Base-by-base conservation (phyloP, 1,140 invertebrate genomes). In the Galleria mellonella region DNA sequence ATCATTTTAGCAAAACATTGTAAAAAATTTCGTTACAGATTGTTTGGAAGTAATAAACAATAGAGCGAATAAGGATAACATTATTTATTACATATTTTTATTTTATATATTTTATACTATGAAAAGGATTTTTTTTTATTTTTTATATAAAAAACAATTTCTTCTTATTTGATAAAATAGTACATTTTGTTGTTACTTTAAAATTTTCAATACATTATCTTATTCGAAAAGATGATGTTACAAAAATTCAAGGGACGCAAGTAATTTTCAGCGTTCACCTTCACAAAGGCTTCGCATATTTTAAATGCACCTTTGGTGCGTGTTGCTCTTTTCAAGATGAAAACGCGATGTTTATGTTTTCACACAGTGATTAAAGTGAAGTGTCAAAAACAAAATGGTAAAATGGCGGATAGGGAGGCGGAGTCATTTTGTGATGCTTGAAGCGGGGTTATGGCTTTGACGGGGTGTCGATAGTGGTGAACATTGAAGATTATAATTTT, bases 301-400 rank as follows among this genome's bases (percentile, higher is more conserved):
- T 66, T 59, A 64, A 62, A 68, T 59, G 50, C 62, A 72, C 65
- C 62, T 71, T 55, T 64, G 38, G 60, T 59, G 54, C 54, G 59
- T 23, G 57, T 47, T 76, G 75, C 75, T 84, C 77, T 82, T 72
- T 78, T 81, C 66, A 66, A 72, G 74, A 84, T 81, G 74, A 82
- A 62, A 81, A 76, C 63, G 57, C 62, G 62, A 69, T 82, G 76
- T 79, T 73, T 79, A 76, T 76, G 71, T 84, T 84, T 81, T 73
- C 71, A 71, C 69, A 72, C 74, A 69, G 78, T 81, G 76, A 82
- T 82, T 82, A 81, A 79, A 81, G 74, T 75, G 81, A 78, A 81
- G 77, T 84, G 77, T 81, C 76, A 79, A 82, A 82, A 82, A 81
- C 76, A 81, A 84, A 82, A 84, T 77, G 64, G 17, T 23, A 23